phyloP scores from a whole-genome alignment of 2,888 invertebrate species.

The Protonemura montana region DNA sequence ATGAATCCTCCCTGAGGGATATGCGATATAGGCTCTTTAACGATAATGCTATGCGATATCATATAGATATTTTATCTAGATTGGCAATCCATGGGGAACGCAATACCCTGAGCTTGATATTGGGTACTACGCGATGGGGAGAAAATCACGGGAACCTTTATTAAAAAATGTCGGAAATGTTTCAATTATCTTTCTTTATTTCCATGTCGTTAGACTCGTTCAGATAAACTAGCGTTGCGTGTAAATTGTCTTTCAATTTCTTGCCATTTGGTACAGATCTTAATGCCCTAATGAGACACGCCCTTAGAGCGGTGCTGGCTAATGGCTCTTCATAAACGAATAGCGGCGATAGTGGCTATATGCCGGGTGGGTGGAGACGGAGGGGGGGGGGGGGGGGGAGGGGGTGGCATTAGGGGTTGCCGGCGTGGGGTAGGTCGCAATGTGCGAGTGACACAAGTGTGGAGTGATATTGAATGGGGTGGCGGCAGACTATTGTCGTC shows the following conservation, averaged over 20 bases:
- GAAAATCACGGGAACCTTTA: background rate
- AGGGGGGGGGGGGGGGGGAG: background rate
- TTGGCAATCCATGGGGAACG: background rate
- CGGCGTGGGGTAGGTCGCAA: conserved; percentile 33
- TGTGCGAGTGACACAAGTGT: conserved; percentile 35
- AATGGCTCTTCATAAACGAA: background rate
- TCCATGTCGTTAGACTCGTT: background rate
- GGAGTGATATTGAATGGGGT: conserved; percentile 34
- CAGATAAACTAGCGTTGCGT: background rate
- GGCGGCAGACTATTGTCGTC: background rate
- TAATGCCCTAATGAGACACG: conserved; percentile 5
- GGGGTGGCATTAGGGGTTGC: background rate
- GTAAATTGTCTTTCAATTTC: conserved; percentile 12
- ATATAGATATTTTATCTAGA: conserved; percentile 2
- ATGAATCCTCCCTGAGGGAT: conserved; percentile 39
- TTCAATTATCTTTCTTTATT: background rate
- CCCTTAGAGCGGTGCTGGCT: background rate
- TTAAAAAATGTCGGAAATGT: background rate
- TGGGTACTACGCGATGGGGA: background rate
- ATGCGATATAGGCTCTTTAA: conserved; percentile 20
- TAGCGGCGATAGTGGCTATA: background rate
- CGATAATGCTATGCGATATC: background rate
- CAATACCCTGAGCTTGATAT: background rate
- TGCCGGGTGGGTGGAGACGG: no score
- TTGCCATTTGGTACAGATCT: conserved; percentile 12